Evolutionary conservation across 2,797 vertebrate genomes (phyloP), one percentile per base, ranked within the genome.

Genomic region (Catamblyrhynchus diadema): DNA sequence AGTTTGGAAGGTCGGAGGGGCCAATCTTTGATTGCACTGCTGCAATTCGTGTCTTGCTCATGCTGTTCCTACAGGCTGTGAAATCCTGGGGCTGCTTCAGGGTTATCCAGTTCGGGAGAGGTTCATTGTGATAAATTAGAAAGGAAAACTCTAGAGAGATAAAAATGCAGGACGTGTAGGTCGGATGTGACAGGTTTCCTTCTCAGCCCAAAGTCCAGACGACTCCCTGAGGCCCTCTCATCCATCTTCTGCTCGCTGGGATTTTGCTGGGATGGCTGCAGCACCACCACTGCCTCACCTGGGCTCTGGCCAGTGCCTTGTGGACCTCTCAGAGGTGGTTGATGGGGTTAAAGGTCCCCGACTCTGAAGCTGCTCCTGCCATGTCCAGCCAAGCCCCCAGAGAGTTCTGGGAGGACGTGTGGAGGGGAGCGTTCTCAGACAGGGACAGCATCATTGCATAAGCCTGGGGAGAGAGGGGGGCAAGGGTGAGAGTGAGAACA

Each of bases 391-490:
- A 99, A 97, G 99, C 98, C 44, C 99, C 99, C 99, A 99, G 98
- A 86, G 99, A 99, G 97, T 98, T 99, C 98, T 99, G 99, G 97
- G 99, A 98, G 97, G 99, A 98, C 93, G 98, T 74, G 97, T 99
- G 99, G 98, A 99, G 98, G 98, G 99, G 98, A 97, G 99, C 97
- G 91, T 99, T 99, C 98, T 99, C 99, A 8, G 99, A 99, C 82
- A 99, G 98, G 96, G 99, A 99, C 97, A 99, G 98, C 99, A 99
- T 99, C 99, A 99, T 99, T 99, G 99, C 99, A 98, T 99, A 99
- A 97, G 99, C 99, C 99, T 99, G 98, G 20, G 61, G 79, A 92
- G 53, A 96, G 91, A 88, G 86, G 0, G 88, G n/a, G 0, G 81
- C 66, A n/a, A n/a, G n/a, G n/a, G n/a, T n/a, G n/a, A n/a, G n/a